Conservation (phyloP, 2,113 vertebrate genomes). For the Nesospiza acunhae region DNA sequence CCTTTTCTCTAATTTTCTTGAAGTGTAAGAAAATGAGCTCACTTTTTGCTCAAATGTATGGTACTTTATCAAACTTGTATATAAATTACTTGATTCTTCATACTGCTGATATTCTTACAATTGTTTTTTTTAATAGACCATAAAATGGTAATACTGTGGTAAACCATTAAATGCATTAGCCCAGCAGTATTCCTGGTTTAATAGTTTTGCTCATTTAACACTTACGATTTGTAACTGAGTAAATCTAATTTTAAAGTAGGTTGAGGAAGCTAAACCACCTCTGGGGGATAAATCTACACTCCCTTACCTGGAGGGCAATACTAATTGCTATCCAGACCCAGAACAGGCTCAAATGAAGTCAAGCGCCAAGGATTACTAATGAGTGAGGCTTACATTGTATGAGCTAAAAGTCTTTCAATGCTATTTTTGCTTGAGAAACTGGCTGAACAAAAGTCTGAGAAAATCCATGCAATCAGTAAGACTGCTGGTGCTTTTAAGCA, state of each 20-base stretch:
- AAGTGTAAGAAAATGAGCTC: slow-evolving; percentile 7
- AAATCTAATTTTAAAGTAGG: slow-evolving; percentile 78
- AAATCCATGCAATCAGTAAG: slow-evolving; percentile 44
- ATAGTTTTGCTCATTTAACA: slow-evolving; percentile 77
- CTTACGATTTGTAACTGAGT: slow-evolving; percentile 74
- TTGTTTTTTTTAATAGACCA: slow-evolving; percentile 78
- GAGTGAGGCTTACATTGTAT: slow-evolving; percentile 36
- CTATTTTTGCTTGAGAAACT: slow-evolving; percentile 54
- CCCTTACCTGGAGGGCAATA: slow-evolving; percentile 61
- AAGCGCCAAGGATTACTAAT: slow-evolving; percentile 67
- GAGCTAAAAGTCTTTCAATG: slow-evolving; percentile 61
- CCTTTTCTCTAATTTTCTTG: slow-evolving; percentile 9
- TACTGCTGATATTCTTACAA: slow-evolving; percentile 68
- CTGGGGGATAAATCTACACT: slow-evolving; percentile 55
- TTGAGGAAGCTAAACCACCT: slow-evolving; percentile 63
- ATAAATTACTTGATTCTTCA: slow-evolving; percentile 74
- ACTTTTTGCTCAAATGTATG: slow-evolving; percentile 25
- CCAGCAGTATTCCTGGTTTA: slow-evolving; percentile 76
- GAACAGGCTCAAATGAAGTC: slow-evolving; percentile 60
- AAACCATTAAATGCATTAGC: slow-evolving; percentile 75
- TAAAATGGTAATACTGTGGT: slow-evolving; percentile 75
- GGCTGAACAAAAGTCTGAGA: slow-evolving; percentile 59
- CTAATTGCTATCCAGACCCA: slow-evolving; percentile 51
- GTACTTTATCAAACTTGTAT: slow-evolving; percentile 70
- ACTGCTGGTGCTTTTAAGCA: slow-evolving; percentile 54